Percentiles rank a stretch among this genome's conserved stretches.
phyloP scores from a whole-genome alignment of 2,113 vertebrate genomes.

The Sisor rabdophorus region DNA sequence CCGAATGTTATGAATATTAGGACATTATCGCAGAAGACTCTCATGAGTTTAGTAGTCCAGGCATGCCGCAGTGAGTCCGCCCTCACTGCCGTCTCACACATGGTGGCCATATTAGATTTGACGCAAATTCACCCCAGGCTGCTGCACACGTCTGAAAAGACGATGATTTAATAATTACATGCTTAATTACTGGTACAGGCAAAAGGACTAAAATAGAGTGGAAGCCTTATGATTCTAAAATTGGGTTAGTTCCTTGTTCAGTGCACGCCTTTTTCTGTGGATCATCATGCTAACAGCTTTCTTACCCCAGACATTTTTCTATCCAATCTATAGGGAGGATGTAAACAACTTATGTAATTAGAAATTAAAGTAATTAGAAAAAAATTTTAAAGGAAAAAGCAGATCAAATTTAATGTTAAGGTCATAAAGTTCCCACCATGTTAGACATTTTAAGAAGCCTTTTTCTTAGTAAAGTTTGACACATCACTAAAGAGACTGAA shows the following conservation, averaged over 20 bases:
- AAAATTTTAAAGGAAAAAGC: not conserved
- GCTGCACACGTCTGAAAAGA: constrained; percentile 46
- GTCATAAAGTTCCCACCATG: not conserved
- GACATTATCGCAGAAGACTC: constrained; percentile 1
- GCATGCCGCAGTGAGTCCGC: constrained; percentile 27
- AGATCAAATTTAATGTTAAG: not conserved
- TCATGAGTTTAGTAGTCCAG: constrained; percentile 42
- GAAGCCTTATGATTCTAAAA: constrained; percentile 55
- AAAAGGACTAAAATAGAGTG: constrained; percentile 50
- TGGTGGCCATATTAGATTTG: constrained; percentile 59
- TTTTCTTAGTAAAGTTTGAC: constrained; percentile 1
- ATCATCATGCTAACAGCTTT: constrained; percentile 6
- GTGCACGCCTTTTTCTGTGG: constrained; percentile 42
- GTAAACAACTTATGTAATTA: no score
- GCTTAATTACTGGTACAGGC: constrained; percentile 57
- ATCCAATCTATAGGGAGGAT: not conserved
- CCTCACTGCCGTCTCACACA: constrained; percentile 30
- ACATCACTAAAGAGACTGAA: constrained; percentile 36
- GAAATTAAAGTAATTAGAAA: no score
- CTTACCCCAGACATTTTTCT: not conserved
- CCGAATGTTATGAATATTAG: constrained; percentile 40
- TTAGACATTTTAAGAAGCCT: not conserved
- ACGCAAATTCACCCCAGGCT: constrained; percentile 47
- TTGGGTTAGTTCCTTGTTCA: constrained; percentile 53
- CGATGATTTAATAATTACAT: constrained; percentile 62